Evolutionary conservation across 2,797 vertebrate genomes (phyloP).

Genomic region (Acropternis orthonyx): DNA sequence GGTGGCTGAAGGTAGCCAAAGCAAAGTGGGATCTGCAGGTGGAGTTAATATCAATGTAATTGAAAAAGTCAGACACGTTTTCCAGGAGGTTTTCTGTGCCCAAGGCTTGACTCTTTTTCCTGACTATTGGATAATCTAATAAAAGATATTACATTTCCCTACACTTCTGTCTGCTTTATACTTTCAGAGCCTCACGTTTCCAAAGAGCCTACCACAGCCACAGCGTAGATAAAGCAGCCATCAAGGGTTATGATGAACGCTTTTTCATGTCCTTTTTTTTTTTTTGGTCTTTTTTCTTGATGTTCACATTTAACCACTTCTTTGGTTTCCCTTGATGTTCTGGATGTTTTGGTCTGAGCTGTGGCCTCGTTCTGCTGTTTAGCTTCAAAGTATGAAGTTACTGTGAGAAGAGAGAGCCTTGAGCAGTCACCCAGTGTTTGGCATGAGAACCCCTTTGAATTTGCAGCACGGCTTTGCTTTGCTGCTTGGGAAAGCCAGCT

Average conservation of each 20-base stretch:
- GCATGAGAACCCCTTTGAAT: slow-evolving; percentile 5
- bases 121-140: slow-evolving; percentile 35
- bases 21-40: neutral
- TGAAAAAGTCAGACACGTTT: slow-evolving; percentile 37
- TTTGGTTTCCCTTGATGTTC: slow-evolving; percentile 48
- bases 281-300: slow-evolving; percentile 23
- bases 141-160: slow-evolving; percentile 48
- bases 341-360: slow-evolving; percentile 57
- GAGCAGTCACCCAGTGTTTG: neutral
- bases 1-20: neutral
- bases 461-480: neutral
- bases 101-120: slow-evolving; percentile 33
- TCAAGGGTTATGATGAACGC: slow-evolving; percentile 27
- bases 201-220: slow-evolving; percentile 16
- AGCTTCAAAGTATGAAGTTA: slow-evolving; percentile 30
- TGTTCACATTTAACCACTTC: slow-evolving; percentile 47
- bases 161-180: slow-evolving; percentile 43
- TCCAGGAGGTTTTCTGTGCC: slow-evolving; percentile 29
- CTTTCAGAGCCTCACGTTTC: slow-evolving; percentile 29
- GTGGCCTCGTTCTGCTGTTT: slow-evolving; percentile 14
- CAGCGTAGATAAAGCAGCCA: slow-evolving; percentile 20
- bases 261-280: slow-evolving; percentile 6
- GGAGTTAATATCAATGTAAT: neutral
- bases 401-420: neutral
- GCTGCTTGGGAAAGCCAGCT: neutral